Conservation (phyloP, 2,888 invertebrate genomes). For the Altica lythri region DNA sequence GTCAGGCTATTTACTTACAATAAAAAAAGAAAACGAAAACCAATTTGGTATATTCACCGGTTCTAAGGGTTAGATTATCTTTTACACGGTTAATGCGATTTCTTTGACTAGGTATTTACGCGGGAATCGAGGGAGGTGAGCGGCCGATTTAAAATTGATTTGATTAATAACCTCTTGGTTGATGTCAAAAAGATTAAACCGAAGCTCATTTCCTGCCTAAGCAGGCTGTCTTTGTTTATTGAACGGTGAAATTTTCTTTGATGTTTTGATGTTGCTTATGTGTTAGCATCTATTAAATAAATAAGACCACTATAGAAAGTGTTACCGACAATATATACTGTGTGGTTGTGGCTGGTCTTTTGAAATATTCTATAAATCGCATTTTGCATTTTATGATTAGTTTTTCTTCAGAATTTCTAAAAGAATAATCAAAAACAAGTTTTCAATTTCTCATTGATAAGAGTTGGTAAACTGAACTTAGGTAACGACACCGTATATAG, state of each 20-base stretch:
- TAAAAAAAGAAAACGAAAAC: no score
- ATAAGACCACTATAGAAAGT: slow-evolving; percentile 15
- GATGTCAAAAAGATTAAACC: slow-evolving; percentile 23
- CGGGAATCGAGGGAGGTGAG: neutral
- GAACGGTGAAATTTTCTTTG: slow-evolving; percentile 29
- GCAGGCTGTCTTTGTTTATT: slow-evolving; percentile 32
- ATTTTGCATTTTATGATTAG: no score
- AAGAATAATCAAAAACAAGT: no score
- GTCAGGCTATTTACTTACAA: no score
- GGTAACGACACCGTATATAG: no score
- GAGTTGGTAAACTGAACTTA: no score
- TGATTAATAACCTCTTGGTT: slow-evolving; percentile 30
- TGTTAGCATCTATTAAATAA: slow-evolving; percentile 25
- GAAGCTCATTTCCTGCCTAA: slow-evolving; percentile 34
- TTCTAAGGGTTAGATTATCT: no score
- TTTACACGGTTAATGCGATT: slow-evolving; percentile 3
- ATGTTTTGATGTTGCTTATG: slow-evolving; percentile 30
- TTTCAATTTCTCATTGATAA: no score
- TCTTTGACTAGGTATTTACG: neutral
- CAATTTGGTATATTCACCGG: no score
- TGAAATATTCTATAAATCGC: no score
- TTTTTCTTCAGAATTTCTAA: no score
- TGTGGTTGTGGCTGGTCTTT: no score
- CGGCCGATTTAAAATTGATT: slow-evolving; percentile 25
- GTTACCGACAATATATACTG: slow-evolving; percentile 7